phyloP scores from a whole-genome alignment of 2,113 vertebrate genomes.

The Zapus hudsonius region DNA sequence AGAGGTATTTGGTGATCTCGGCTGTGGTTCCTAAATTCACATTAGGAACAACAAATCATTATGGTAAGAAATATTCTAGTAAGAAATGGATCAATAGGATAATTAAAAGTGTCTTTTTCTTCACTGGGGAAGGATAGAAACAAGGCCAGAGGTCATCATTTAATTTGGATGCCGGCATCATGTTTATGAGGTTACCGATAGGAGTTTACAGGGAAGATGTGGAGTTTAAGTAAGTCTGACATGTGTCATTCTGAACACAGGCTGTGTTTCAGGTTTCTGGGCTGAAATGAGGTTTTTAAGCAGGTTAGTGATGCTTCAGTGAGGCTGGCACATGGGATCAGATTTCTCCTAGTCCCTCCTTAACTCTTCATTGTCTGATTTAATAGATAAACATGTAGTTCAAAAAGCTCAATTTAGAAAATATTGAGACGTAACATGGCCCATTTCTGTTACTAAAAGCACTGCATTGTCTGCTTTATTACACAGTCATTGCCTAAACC shows the following conservation, averaged over 20 bases:
- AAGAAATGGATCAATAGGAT: neutral
- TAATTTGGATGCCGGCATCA: neutral
- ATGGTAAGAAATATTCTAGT: constrained; percentile 16
- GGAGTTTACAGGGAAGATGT: neutral
- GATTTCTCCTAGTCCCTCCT: constrained; percentile 6
- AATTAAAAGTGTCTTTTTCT: constrained; percentile 39
- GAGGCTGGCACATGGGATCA: neutral
- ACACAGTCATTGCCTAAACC: neutral
- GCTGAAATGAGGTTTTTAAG: neutral
- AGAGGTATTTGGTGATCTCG: neutral
- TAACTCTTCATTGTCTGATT: neutral
- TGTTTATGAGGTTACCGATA: neutral
- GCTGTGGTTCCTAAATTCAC: neutral
- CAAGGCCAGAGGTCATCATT: neutral
- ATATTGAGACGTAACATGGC: neutral
- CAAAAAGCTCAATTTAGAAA: neutral
- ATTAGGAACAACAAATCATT: constrained; percentile 36
- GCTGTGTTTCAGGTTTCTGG: neutral
- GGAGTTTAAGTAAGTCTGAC: neutral
- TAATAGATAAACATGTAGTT: neutral
- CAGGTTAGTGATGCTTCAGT: neutral
- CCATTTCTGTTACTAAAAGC: neutral
- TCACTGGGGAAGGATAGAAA: neutral
- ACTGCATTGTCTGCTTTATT: neutral
- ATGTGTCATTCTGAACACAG: neutral